phyloP scores from a whole-genome alignment of 2,113 vertebrate species.

The Poecilia latipinna region DNA sequence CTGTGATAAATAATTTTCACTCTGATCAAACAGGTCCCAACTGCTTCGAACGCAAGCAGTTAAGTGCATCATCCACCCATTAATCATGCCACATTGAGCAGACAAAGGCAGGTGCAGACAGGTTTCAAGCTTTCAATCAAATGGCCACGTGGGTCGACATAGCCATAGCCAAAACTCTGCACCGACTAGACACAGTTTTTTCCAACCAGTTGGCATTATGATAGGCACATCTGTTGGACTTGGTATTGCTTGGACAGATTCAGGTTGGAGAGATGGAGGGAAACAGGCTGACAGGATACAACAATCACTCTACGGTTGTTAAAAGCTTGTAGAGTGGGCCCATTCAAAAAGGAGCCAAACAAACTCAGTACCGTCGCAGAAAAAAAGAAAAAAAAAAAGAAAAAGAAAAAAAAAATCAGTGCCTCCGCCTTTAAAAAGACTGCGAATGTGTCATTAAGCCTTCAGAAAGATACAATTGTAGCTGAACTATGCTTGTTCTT shows the following conservation, averaged over 20 bases:
- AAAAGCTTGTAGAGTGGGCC: slow-evolving; percentile 52
- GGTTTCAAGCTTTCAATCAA: slow-evolving; percentile 64
- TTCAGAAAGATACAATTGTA: slow-evolving; percentile 65
- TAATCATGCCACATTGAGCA: slow-evolving; percentile 65
- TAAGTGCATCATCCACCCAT: slow-evolving; percentile 56
- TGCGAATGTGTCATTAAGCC: slow-evolving; percentile 62
- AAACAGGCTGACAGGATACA: slow-evolving; percentile 48
- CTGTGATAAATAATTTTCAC: slow-evolving; percentile 59
- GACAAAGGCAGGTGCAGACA: slow-evolving; percentile 69
- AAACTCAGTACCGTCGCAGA: slow-evolving; percentile 73
- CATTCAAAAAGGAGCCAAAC: slow-evolving; percentile 44
- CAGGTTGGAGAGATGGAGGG: slow-evolving; percentile 50
- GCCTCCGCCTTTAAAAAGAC: slow-evolving; percentile 69
- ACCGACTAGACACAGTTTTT: slow-evolving; percentile 65
- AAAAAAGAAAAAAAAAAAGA: too few species aligned
- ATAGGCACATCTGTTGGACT: slow-evolving; percentile 79
- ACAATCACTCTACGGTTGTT: slow-evolving; percentile 54
- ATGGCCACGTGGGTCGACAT: slow-evolving; percentile 47
- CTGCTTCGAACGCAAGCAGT: slow-evolving; percentile 56
- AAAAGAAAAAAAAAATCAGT: slow-evolving; percentile 26
- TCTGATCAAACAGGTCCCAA: slow-evolving; percentile 62
- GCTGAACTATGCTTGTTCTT: slow-evolving; percentile 62
- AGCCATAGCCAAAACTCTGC: slow-evolving; percentile 63
- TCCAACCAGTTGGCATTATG: slow-evolving; percentile 71
- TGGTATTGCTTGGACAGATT: slow-evolving; percentile 78